phyloP scores from a whole-genome alignment of 2,797 vertebrate species.

The Pagetopsis macropterus region DNA sequence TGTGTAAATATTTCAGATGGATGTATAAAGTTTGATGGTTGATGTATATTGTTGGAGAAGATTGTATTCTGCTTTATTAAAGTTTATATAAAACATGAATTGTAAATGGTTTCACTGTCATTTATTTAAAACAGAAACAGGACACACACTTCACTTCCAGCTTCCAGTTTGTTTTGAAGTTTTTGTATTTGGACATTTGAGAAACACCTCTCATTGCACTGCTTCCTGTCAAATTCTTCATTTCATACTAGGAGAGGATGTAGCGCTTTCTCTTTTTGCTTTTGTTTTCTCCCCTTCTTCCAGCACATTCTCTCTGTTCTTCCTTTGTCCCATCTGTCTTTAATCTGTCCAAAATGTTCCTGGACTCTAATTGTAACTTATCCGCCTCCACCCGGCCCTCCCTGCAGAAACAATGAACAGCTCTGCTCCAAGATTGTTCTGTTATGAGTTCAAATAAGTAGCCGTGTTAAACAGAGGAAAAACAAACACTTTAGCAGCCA shows the following conservation, averaged over 20 bases:
- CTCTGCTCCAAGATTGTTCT: conserved; percentile 58
- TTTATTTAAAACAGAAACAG: conserved; percentile 14
- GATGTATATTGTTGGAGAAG: conserved; percentile 48
- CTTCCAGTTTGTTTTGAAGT: not conserved
- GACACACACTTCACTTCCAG: not conserved
- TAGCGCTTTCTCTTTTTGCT: conserved; percentile 10
- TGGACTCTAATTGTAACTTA: conserved; percentile 74
- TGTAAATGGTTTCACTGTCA: not conserved
- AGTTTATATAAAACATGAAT: conserved; percentile 51
- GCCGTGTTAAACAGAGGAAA: conserved; percentile 31
- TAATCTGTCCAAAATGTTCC: conserved; percentile 46
- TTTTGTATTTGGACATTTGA: conserved; percentile 4
- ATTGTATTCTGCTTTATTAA: conserved; percentile 54
- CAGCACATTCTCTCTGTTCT: conserved; percentile 46
- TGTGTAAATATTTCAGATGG: conserved; percentile 72
- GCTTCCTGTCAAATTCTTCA: conserved; percentile 22
- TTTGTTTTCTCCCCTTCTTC: conserved; percentile 31
- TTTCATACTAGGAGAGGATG: conserved; percentile 13
- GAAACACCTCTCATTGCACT: not conserved
- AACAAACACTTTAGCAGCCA: conserved; percentile 19
- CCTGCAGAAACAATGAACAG: conserved; percentile 50
- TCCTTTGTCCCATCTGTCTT: conserved; percentile 36
- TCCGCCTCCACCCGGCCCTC: conserved; percentile 62
- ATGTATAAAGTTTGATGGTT: conserved; percentile 65
- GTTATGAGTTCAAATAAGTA: conserved; percentile 40